Percentiles rank a stretch among this genome's conserved stretches.
Evolutionary conservation across 1,140 invertebrate species (phyloP).

Genomic region (Drosophila prosaltans): DNA sequence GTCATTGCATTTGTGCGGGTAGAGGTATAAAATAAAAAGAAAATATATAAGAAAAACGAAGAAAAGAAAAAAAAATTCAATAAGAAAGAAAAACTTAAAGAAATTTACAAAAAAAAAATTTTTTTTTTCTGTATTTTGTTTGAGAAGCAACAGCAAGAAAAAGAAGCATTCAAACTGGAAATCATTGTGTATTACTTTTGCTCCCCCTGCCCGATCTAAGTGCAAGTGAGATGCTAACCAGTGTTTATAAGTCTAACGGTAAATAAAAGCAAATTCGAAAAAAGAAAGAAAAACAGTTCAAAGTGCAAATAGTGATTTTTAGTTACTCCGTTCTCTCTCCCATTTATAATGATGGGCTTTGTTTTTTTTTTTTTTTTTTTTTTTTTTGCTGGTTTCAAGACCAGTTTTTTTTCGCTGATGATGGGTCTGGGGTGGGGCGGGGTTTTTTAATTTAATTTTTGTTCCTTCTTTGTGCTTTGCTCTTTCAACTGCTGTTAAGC

Average conservation of each 20-base stretch:
- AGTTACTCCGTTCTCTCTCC: background rate
- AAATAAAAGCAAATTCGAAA: slow-evolving; percentile 46
- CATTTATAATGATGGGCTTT: slow-evolving; percentile 1
- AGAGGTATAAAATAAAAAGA: slow-evolving; percentile 40
- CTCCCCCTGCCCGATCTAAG: background rate
- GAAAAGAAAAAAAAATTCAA: slow-evolving; percentile 36
- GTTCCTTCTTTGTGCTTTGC: slow-evolving; percentile 21
- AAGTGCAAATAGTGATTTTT: slow-evolving; percentile 35
- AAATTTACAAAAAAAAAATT: slow-evolving; percentile 33
- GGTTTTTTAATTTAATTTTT: slow-evolving; percentile 23
- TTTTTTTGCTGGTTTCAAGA: slow-evolving; percentile 19
- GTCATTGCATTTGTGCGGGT: slow-evolving; percentile 77
- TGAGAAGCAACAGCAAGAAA: slow-evolving; percentile 18
- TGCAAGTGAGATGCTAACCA: slow-evolving; percentile 26
- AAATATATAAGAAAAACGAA: slow-evolving; percentile 33
- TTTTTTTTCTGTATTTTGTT: slow-evolving; percentile 46
- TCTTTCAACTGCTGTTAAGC: slow-evolving; percentile 18
- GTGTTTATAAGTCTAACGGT: slow-evolving; percentile 59
- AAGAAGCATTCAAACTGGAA: background rate
- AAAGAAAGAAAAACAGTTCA: slow-evolving; percentile 31
- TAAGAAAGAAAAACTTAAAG: slow-evolving; percentile 29
- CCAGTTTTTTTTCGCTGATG: slow-evolving; percentile 15
- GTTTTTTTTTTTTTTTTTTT: slow-evolving; percentile 26
- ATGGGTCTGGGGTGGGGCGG: slow-evolving; percentile 15
- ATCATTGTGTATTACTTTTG: slow-evolving; percentile 15